These are phyloP conservation scores for Eulemur albifrons DNA, from an alignment of 2,797 vertebrate genomes.

Conservation along the genomic window DNA sequence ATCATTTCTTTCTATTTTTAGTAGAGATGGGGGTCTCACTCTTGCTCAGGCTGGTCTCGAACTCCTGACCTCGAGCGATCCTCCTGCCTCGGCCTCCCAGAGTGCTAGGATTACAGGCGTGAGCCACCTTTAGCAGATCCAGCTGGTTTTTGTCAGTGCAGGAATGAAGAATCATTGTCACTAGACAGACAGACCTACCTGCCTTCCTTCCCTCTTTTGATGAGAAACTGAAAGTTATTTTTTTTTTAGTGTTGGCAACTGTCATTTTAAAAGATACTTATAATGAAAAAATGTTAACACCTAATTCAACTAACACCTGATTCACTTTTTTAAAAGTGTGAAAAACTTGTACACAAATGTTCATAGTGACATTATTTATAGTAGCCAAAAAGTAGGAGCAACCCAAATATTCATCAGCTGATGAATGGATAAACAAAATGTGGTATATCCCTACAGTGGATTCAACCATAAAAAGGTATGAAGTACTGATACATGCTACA, in stretches of 20 bases:
- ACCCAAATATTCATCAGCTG: neutral
- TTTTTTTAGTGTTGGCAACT: neutral
- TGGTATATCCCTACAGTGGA: neutral
- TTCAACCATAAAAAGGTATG: neutral
- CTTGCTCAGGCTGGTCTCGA: no score
- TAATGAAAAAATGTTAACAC: neutral
- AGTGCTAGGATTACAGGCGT: no score
- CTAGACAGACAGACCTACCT: neutral
- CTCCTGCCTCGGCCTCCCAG: no score
- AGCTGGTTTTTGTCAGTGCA: neutral
- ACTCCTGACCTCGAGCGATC: no score
- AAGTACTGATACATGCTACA: neutral
- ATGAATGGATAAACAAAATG: neutral
- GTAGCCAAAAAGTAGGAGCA: neutral
- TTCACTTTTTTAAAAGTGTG: conserved; percentile 15
- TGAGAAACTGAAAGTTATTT: conserved; percentile 20
- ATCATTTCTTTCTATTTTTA: no score
- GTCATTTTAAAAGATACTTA: neutral
- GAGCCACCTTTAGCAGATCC: neutral
- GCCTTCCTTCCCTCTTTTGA: neutral
- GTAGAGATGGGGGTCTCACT: no score
- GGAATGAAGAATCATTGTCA: neutral
- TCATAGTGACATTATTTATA: neutral
- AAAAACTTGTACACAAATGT: neutral
- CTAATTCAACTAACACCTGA: neutral